A percentile compares a stretch with the other conserved stretches of the same genome.
Conservation (phyloP, 1,140 invertebrate genomes). For the Delia radicum region DNA sequence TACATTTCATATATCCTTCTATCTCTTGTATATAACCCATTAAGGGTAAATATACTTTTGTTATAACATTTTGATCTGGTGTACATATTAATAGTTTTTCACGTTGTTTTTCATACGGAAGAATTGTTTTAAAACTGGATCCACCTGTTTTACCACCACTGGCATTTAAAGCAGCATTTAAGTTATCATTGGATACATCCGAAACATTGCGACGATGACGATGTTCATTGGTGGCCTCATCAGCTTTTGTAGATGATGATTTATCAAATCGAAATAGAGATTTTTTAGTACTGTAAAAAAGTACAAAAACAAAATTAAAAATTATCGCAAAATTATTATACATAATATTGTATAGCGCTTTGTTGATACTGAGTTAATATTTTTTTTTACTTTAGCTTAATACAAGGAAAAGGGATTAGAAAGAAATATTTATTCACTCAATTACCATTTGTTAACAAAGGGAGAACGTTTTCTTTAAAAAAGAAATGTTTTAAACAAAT, state of each 20-base stretch:
- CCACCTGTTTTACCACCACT: conserved; percentile 37
- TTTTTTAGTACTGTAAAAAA: conserved; percentile 44
- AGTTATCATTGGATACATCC: conserved; percentile 51
- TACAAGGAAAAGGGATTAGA: neutral
- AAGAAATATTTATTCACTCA: neutral
- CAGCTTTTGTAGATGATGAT: conserved; percentile 58
- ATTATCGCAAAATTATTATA: too few relatives aligned
- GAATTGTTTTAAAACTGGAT: conserved; percentile 33
- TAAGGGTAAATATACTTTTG: conserved; percentile 72
- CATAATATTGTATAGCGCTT: too few relatives aligned
- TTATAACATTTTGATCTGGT: conserved; percentile 74
- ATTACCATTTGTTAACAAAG: neutral
- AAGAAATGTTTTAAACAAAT: neutral
- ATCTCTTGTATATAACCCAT: conserved; percentile 77
- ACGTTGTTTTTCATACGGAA: conserved; percentile 45
- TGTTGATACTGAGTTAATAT: too few relatives aligned
- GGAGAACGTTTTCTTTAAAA: neutral
- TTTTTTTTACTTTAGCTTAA: neutral
- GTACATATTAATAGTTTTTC: conserved; percentile 68
- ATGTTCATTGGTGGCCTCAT: conserved; percentile 65
- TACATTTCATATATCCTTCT: conserved; percentile 66
- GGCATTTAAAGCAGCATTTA: conserved; percentile 28
- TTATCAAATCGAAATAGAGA: conserved; percentile 78
- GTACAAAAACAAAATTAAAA: neutral
- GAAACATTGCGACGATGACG: conserved; percentile 56